Percentiles rank a stretch among this genome's conserved stretches.
phyloP scores from a whole-genome alignment of 1,140 invertebrate species.

The Uloborus diversus region DNA sequence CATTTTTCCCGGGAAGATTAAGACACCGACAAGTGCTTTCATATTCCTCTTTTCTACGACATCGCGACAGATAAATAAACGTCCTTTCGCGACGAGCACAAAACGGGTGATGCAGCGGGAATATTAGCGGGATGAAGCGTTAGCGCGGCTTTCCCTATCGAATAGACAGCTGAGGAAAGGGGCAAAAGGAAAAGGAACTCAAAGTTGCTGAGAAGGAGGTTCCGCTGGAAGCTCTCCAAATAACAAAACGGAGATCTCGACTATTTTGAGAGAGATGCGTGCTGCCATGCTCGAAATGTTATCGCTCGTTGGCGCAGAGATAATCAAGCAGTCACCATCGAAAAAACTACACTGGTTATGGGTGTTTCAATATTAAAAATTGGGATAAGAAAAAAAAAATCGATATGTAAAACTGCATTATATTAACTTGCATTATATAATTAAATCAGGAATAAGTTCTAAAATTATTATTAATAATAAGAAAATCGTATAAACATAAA shows the following conservation, averaged over 20 bases:
- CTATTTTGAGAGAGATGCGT: constrained; percentile 39
- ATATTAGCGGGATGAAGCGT: background rate
- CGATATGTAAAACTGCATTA: too few species aligned
- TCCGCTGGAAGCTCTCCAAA: constrained; percentile 36
- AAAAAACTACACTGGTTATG: background rate
- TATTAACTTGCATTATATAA: too few species aligned
- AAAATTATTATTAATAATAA: too few species aligned
- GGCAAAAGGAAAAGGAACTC: constrained; percentile 46
- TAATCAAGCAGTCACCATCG: background rate
- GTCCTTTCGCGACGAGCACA: background rate
- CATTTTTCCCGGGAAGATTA: background rate
- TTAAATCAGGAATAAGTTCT: too few species aligned
- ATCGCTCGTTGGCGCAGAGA: background rate
- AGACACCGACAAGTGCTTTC: background rate
- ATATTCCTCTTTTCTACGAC: background rate
- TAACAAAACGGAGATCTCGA: background rate
- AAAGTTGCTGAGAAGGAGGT: constrained; percentile 40
- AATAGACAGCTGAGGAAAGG: background rate
- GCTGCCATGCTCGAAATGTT: background rate
- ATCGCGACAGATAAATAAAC: background rate
- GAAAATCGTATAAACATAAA: too few species aligned
- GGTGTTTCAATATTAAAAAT: background rate
- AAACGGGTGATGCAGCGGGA: background rate
- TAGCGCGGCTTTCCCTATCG: background rate
- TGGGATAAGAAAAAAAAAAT: too few species aligned